Evolutionary conservation across 2,113 vertebrate species (phyloP), one percentile per base, ranked within the genome.

Genomic region (Odontophorus gujanensis): DNA sequence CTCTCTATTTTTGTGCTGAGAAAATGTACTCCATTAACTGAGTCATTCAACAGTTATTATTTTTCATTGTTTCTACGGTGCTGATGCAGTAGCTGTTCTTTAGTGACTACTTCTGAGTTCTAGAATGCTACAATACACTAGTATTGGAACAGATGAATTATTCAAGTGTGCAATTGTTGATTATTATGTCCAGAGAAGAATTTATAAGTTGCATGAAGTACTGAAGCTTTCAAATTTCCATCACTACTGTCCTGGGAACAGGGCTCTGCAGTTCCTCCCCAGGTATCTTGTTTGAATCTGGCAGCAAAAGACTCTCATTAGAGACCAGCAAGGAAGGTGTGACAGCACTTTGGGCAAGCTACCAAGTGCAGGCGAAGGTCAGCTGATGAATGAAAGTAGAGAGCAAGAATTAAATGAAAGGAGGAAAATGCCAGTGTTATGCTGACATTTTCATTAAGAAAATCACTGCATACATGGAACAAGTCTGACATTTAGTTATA

Each of bases 371-470:
- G 36, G 53, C 77, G 95, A 95, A 97, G 96, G 96, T 96, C 87
- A 93, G 78, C 63, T 4, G 57, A 62, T 38, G 51, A 47, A 92
- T 90, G 85, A 94, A 92, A 92, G 62, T 47, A 59, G 67, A 93
- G 84, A 22, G 58, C 28, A 85, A 76, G 85, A 92, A 92, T 92
- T 90, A 94, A 96, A 93, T 92, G 94, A 88, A 82, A 92, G 85
- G 89, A 92, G 67, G 94, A 85, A 94, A 95, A 96, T 86, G 94
- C 85, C 90, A 94, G 65, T 36, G 38, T 92, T 89, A 76, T 88
- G 89, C 89, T 96, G 94, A 96, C 8, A 74, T 94, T 97, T 97
- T 97, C 94, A 96, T 96, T 97, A 96, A 95, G 94, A 85, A 93
- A 96, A 95, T 94, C 95, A 96, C 90, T 57, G 92, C 86, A 86